Evolutionary conservation across 2,797 vertebrate species (phyloP).

Genomic region (Urocyon cinereoargenteus): DNA sequence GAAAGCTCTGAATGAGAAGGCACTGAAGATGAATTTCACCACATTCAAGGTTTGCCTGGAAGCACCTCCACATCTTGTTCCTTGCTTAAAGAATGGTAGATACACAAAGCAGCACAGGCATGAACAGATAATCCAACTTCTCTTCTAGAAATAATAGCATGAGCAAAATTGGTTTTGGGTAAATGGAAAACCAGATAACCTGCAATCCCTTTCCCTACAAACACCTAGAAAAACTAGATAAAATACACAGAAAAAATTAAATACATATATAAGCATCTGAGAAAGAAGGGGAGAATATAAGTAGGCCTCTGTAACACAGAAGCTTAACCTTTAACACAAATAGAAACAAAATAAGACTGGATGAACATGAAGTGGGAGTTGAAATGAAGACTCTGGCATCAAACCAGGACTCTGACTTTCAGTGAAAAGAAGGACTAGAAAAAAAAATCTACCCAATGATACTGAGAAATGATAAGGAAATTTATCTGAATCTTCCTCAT

Average conservation of each 20-base stretch:
- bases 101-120: background rate
- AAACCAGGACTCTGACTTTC: constrained; percentile 9
- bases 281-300: background rate
- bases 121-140: background rate
- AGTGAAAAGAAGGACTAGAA: background rate
- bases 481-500: background rate
- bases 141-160: background rate
- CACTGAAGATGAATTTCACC: background rate
- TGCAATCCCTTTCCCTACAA: background rate
- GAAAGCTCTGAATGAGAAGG: background rate
- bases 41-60: background rate
- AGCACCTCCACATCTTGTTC: background rate
- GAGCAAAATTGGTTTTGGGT: background rate
- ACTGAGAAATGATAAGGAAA: background rate
- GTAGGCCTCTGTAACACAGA: background rate
- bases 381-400: background rate
- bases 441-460: background rate
- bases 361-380: background rate
- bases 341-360: background rate
- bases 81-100: background rate
- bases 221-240: background rate
- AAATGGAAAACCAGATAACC: background rate
- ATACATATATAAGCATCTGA: background rate
- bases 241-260: background rate
- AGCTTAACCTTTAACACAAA: background rate